Evolutionary conservation across 2,888 invertebrate species (phyloP), one percentile per base, ranked within the genome.

Genomic region (Cremastinae sp.): DNA sequence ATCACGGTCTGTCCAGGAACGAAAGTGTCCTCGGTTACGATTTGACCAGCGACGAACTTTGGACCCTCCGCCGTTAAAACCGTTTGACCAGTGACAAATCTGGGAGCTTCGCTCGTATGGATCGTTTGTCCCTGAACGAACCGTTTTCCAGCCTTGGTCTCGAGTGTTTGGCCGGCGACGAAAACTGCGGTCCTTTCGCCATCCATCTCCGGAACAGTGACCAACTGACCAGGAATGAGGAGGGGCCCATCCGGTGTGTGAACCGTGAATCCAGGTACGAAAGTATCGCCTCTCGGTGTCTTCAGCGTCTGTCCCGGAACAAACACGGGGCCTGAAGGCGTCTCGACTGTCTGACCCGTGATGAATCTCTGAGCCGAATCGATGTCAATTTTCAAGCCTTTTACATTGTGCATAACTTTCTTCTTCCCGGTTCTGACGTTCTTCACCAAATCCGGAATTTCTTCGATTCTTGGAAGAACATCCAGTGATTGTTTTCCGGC

Each of bases 291-390:
- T 74, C 91, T 90, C 55, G 94, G 93, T 1, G 94, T 95, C 80
- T 93, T 91, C 5, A 95, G 90, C 0, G 95, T 94, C 89, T 95
- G 95, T 2, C 95, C 95, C 0, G 95, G 95, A 10, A 95, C 93
- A 85, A 95, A 95, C 51, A 94, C 90, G 37, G 93, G 92, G 1
- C 95, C 95, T 70, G 91, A 92, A 56, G 94, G 93, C 0, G 94
- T 94, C 77, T 93, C 92, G 0, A 95, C 90, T 82, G 94, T 93
- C 90, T 95, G 94, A 0, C 95, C 95, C 1, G 93, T 92, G 53
- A 95, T 88, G 86, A 95, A 95, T 81, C 92, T 93, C 83, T 92
- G 92, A 1, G 94, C 94, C 83, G 93, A 93, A 61, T 93, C 92
- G 70, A 94, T 93, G 73, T 93, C 92, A 65, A 95, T 85, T 41